These are phyloP conservation scores for Agrenia bidenticulata DNA, from an alignment of 2,888 invertebrate species.

Conservation along the genomic window DNA sequence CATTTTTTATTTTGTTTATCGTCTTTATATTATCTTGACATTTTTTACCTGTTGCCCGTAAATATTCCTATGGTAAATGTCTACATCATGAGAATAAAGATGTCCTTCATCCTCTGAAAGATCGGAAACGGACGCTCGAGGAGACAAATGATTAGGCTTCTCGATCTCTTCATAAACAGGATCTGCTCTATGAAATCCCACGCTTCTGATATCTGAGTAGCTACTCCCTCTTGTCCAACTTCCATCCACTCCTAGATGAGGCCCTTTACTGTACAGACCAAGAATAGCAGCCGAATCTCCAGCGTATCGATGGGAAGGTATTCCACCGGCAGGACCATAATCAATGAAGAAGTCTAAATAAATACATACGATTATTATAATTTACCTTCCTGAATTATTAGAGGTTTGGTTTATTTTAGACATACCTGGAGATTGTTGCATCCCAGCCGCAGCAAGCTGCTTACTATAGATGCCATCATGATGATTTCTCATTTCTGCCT, in stretches of 20 bases:
- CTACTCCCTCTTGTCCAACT: slow-evolving; percentile 53
- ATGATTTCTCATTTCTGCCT: slow-evolving; percentile 48
- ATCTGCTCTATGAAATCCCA: slow-evolving; percentile 43
- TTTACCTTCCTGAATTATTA: neutral
- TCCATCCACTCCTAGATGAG: slow-evolving; percentile 32
- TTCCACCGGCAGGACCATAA: slow-evolving; percentile 30
- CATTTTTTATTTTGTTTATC: too few relatives aligned
- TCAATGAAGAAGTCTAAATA: slow-evolving; percentile 8
- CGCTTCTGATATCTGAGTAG: slow-evolving; percentile 50
- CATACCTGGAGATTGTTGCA: slow-evolving; percentile 52
- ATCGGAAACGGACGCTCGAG: slow-evolving; percentile 52
- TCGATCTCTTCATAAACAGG: slow-evolving; percentile 53
- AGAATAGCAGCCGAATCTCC: slow-evolving; percentile 45
- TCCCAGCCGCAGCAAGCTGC: slow-evolving; percentile 48
- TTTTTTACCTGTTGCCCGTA: slow-evolving; percentile 51
- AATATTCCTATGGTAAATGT: slow-evolving; percentile 51
- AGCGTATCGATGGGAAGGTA: slow-evolving; percentile 32
- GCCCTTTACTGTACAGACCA: slow-evolving; percentile 49
- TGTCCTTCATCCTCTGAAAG: slow-evolving; percentile 52
- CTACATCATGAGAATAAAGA: slow-evolving; percentile 51
- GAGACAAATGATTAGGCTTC: slow-evolving; percentile 51
- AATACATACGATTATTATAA: neutral
- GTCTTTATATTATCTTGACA: too few relatives aligned
- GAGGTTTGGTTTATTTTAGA: too few relatives aligned
- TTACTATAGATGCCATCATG: slow-evolving; percentile 53